Percentiles rank a stretch among this genome's conserved stretches.
phyloP scores from a whole-genome alignment of 2,888 invertebrate genomes.

The Hecatera dysodea region DNA sequence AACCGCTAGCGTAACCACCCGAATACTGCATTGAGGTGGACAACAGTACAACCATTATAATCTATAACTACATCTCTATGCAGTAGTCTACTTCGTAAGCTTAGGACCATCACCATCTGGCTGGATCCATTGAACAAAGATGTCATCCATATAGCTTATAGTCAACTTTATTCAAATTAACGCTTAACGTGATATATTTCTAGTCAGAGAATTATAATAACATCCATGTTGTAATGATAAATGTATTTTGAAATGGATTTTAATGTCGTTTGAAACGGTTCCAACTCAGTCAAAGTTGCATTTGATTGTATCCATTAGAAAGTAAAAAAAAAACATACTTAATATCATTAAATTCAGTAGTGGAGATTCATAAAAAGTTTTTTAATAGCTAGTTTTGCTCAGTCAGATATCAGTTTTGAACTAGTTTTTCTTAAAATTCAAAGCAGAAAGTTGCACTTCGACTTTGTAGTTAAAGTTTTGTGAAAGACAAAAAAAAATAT shows the following conservation, averaged over 20 bases:
- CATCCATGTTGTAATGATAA: slow-evolving; percentile 32
- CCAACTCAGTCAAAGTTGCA: slow-evolving; percentile 5
- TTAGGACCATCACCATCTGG: slow-evolving; percentile 47
- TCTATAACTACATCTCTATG: slow-evolving; percentile 50
- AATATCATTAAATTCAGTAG: neutral
- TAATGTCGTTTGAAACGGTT: slow-evolving; percentile 37
- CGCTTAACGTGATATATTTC: slow-evolving; percentile 60
- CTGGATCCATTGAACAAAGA: slow-evolving; percentile 55
- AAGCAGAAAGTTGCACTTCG: neutral
- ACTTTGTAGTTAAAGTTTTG: slow-evolving; percentile 26
- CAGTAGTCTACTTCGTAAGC: slow-evolving; percentile 59
- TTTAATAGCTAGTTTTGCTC: neutral
- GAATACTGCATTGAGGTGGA: slow-evolving; percentile 65
- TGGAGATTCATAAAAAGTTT: slow-evolving; percentile 2
- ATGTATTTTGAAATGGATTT: slow-evolving; percentile 37
- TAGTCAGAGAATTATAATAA: slow-evolving; percentile 47
- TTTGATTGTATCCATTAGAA: slow-evolving; percentile 18
- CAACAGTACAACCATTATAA: slow-evolving; percentile 36
- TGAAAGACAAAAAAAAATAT: slow-evolving; percentile 35
- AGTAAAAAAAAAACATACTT: neutral
- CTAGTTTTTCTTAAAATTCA: neutral
- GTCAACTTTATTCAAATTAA: slow-evolving; percentile 65
- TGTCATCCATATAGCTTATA: slow-evolving; percentile 62
- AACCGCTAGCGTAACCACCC: slow-evolving; percentile 59
- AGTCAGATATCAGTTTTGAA: neutral